Evolutionary conservation across 1,140 invertebrate species (phyloP).

Genomic region (Ceratina australensis): DNA sequence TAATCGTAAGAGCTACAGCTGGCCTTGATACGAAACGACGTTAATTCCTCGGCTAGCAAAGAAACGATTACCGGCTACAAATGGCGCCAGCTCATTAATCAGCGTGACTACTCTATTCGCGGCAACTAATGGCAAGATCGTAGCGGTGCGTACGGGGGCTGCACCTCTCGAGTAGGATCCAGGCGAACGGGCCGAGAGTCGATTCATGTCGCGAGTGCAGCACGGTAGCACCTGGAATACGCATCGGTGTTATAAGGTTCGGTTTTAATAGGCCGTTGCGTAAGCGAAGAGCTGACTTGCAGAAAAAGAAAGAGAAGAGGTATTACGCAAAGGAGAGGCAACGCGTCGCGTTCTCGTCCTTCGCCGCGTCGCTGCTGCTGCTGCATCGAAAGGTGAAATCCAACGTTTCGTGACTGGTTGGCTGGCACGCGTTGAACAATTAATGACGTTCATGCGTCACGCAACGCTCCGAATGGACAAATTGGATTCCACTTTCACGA

Average conservation of each 20-base stretch:
- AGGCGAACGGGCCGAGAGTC: background rate
- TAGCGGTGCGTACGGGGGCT: background rate
- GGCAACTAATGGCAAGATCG: background rate
- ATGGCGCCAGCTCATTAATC: constrained; percentile 15
- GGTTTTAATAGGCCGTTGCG: constrained; percentile 28
- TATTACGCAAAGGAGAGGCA: constrained; percentile 25
- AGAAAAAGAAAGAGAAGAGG: constrained; percentile 17
- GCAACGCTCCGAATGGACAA: constrained; percentile 9
- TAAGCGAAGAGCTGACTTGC: constrained; percentile 17
- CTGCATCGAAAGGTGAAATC: constrained; percentile 36
- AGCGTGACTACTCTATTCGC: constrained; percentile 19
- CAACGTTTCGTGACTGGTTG: constrained; percentile 6
- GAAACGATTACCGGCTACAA: background rate
- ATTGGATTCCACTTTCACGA: constrained; percentile 28
- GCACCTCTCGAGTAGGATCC: background rate
- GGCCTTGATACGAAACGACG: background rate
- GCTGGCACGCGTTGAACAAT: constrained; percentile 41
- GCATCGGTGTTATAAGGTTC: background rate
- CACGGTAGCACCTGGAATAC: background rate
- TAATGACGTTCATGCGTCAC: constrained; percentile 25
- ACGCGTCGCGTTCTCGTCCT: constrained; percentile 28
- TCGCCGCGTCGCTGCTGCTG: constrained; percentile 16
- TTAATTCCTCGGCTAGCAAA: background rate
- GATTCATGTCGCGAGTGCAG: background rate
- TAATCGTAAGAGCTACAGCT: background rate